phyloP scores from a whole-genome alignment of 2,113 vertebrate genomes.

The Athene cunicularia region DNA sequence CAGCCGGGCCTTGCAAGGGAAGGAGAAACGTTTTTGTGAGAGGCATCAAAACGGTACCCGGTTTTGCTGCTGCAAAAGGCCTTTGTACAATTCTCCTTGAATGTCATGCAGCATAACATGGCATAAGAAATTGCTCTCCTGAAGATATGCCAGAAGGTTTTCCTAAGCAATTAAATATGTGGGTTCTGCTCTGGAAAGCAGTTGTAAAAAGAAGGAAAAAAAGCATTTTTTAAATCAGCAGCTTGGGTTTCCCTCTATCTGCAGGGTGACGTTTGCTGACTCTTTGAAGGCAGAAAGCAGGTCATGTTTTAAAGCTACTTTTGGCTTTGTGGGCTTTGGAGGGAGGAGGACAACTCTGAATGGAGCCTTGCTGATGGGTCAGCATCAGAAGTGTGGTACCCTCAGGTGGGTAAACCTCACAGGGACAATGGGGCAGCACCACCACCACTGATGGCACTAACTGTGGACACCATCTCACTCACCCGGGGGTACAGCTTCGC shows the following conservation, averaged over 20 bases:
- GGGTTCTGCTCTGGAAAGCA: background rate
- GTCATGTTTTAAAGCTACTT: background rate
- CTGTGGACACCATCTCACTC: background rate
- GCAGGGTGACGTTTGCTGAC: background rate
- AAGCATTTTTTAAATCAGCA: background rate
- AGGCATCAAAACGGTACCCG: background rate
- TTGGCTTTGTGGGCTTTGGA: background rate
- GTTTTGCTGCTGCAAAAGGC: background rate
- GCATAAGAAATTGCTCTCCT: background rate
- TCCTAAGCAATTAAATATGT: background rate
- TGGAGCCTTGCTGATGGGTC: background rate
- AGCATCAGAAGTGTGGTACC: background rate
- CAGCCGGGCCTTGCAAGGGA: fast-evolving
- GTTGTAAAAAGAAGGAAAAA: background rate
- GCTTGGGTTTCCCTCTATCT: background rate
- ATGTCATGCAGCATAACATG: background rate
- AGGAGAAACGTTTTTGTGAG: background rate
- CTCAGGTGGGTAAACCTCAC: background rate
- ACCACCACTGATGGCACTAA: background rate
- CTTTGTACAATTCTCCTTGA: background rate
- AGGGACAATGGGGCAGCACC: fast-evolving
- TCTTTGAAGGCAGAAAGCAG: background rate
- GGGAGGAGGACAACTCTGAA: background rate
- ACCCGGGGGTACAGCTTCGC: fast-evolving
- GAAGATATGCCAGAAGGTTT: fast-evolving